These are phyloP conservation scores for Parochlus steinenii DNA, from an alignment of 2,888 invertebrate genomes.

Conservation along the genomic window DNA sequence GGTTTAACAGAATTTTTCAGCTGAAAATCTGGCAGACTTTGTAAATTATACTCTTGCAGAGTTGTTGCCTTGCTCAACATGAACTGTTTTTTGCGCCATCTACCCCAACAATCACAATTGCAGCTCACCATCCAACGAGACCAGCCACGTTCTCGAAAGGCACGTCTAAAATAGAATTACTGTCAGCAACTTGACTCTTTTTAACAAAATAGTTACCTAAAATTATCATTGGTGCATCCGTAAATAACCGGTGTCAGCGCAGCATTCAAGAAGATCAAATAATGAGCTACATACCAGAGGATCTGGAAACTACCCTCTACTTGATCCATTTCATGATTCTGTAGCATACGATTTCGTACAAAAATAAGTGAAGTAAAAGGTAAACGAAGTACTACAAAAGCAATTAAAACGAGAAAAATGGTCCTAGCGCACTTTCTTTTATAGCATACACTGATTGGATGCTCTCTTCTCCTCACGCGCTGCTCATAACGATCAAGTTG, in stretches of 20 bases:
- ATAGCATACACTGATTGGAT: constrained; percentile 42
- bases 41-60: no score
- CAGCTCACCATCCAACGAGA: no score
- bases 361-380: constrained; percentile 59
- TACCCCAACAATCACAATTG: no score
- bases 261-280: constrained; percentile 51
- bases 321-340: constrained; percentile 29
- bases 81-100: no score
- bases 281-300: constrained; percentile 52
- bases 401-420: constrained; percentile 48
- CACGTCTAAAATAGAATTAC: no score
- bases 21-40: no score
- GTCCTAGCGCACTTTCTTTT: constrained; percentile 52
- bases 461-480: constrained; percentile 41
- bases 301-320: constrained; percentile 37
- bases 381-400: constrained; percentile 48
- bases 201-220: no score
- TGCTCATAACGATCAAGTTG: constrained; percentile 51
- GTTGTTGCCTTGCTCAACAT: no score
- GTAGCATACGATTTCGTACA: constrained; percentile 37
- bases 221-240: constrained; percentile 53
- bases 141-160: no score
- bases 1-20: no score
- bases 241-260: constrained; percentile 64
- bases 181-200: no score